These are phyloP conservation scores for Azemiops feae DNA, from an alignment of 2,113 vertebrate genomes.

Conservation along the genomic window DNA sequence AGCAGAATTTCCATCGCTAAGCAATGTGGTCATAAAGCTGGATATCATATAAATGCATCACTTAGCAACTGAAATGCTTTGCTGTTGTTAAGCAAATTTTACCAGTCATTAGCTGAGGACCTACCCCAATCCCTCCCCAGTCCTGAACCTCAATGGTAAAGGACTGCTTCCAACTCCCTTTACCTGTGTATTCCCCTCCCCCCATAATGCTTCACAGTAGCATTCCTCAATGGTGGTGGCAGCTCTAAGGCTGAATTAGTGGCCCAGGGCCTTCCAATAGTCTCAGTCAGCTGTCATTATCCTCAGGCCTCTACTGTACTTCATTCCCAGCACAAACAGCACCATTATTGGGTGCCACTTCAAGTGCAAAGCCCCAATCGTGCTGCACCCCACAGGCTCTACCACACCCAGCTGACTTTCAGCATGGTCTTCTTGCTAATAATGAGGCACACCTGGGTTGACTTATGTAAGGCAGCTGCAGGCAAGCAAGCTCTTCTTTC, in stretches of 20 bases:
- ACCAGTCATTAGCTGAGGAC: too few relatives aligned
- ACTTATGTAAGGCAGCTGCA: too few relatives aligned
- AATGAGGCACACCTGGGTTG: not conserved
- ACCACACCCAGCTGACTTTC: not conserved
- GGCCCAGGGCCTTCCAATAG: not conserved
- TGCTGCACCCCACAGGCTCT: not conserved
- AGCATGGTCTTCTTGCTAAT: not conserved
- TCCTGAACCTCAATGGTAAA: too few relatives aligned
- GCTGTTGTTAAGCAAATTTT: too few relatives aligned
- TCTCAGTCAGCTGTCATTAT: not conserved
- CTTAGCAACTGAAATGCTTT: too few relatives aligned
- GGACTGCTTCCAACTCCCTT: too few relatives aligned
- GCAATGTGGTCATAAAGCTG: too few relatives aligned
- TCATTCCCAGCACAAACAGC: not conserved
- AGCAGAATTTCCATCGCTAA: too few relatives aligned
- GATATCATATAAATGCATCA: too few relatives aligned
- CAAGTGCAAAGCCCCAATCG: not conserved
- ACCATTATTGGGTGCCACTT: not conserved
- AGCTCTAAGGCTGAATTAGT: not conserved
- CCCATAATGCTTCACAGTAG: not conserved
- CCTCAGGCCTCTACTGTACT: not conserved
- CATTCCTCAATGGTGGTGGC: not conserved
- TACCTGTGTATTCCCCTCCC: not conserved
- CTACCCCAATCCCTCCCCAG: too few relatives aligned
- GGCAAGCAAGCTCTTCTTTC: too few relatives aligned